A percentile compares a stretch with the other conserved stretches of the same genome.
Conservation (phyloP, 53 echinoderm and acorn worm species). For the Stichopus horrens region DNA sequence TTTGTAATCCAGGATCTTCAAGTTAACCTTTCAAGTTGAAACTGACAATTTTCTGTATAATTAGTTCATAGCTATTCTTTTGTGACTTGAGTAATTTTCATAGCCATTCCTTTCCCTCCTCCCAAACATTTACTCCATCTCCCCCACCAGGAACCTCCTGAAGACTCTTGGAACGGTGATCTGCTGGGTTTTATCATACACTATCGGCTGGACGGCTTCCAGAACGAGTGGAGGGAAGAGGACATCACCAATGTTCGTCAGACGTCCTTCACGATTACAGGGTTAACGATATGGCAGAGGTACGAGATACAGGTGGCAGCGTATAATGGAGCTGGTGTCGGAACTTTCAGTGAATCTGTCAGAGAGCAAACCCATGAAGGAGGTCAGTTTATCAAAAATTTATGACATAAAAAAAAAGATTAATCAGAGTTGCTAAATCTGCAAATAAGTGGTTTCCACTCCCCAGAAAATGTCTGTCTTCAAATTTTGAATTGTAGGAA, state of each 20-base stretch:
- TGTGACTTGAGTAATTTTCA: too few relatives aligned
- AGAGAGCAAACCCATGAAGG: constrained; percentile 84
- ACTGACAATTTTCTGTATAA: too few relatives aligned
- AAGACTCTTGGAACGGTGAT: constrained; percentile 83
- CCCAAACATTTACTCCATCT: neutral
- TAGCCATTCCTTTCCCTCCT: neutral
- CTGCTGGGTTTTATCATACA: constrained; percentile 78
- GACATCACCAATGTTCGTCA: constrained; percentile 78
- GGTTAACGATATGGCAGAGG: constrained; percentile 74
- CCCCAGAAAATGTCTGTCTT: too few relatives aligned
- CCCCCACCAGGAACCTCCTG: constrained; percentile 67
- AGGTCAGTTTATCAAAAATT: constrained; percentile 49
- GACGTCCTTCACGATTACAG: constrained; percentile 70
- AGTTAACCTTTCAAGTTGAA: too few relatives aligned
- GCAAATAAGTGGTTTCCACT: too few relatives aligned
- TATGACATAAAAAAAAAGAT: too few relatives aligned
- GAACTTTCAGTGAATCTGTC: constrained; percentile 66
- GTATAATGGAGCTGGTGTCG: constrained; percentile 80
- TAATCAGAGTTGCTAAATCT: too few relatives aligned
- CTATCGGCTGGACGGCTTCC: constrained; percentile 79
- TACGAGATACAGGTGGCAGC: constrained; percentile 93
- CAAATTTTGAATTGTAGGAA: too few relatives aligned
- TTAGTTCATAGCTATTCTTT: too few relatives aligned
- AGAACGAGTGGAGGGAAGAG: constrained; percentile 22
- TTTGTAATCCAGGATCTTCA: too few relatives aligned